These are phyloP conservation scores for Propithecus coquereli DNA, from an alignment of 2,113 vertebrate species.

Conservation along the genomic window DNA sequence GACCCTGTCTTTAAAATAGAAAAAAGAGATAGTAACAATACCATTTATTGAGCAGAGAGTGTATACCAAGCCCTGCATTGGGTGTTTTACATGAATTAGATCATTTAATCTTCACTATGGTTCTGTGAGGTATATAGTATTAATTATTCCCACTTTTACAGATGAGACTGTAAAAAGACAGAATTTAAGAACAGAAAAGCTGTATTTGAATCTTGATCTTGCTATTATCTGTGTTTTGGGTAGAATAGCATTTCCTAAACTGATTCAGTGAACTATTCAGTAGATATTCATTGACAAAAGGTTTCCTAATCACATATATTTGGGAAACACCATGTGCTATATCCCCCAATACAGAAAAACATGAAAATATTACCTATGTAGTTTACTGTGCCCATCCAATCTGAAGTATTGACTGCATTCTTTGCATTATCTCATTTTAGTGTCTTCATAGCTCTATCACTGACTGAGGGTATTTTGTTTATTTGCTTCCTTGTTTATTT, in stretches of 20 bases:
- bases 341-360: background rate
- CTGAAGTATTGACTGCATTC: background rate
- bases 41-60: background rate
- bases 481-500: background rate
- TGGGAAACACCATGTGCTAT: background rate
- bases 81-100: constrained; percentile 11
- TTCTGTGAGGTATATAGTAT: background rate
- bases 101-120: background rate
- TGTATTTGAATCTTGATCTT: background rate
- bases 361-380: background rate
- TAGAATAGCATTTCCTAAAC: background rate
- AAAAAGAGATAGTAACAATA: background rate
- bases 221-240: background rate
- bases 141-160: background rate
- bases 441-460: background rate
- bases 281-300: background rate
- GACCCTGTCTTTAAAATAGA: background rate
- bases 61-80: background rate
- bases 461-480: background rate
- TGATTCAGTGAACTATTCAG: background rate
- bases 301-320: background rate
- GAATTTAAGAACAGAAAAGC: background rate
- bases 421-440: background rate
- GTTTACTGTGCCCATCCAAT: background rate
- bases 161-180: background rate